These are phyloP conservation scores for Anolis apletophallus DNA, from an alignment of 2,797 vertebrate species.

Conservation along the genomic window DNA sequence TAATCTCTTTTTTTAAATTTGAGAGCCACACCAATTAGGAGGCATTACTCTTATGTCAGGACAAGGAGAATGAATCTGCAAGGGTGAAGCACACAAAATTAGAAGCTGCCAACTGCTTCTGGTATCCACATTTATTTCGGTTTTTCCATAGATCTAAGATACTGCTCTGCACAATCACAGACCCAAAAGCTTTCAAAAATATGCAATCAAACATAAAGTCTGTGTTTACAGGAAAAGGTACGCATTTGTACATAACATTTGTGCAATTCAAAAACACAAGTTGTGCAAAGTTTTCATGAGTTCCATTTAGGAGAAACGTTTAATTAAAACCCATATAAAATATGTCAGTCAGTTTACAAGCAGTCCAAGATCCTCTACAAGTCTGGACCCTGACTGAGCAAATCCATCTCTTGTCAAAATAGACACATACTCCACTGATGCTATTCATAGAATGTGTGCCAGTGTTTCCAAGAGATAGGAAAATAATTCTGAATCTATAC, in stretches of 20 bases:
- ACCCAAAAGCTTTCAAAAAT: background rate
- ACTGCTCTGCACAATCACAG: background rate
- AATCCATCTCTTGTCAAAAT: background rate
- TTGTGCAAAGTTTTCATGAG: background rate
- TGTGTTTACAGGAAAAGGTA: background rate
- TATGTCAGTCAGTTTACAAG: background rate
- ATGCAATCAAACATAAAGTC: background rate
- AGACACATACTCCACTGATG: background rate
- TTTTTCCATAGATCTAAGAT: background rate
- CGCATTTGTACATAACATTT: too few relatives aligned
- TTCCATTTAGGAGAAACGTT: too few relatives aligned
- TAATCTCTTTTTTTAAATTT: background rate
- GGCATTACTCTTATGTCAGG: too few relatives aligned
- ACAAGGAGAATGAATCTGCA: too few relatives aligned
- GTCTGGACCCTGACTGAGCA: background rate
- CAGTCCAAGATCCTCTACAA: background rate
- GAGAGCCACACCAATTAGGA: background rate
- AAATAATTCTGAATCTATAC: background rate
- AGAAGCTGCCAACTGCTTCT: too few relatives aligned
- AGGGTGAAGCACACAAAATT: too few relatives aligned
- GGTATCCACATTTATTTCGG: background rate
- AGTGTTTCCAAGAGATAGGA: background rate
- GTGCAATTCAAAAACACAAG: background rate
- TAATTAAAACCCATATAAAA: too few relatives aligned
- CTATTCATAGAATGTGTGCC: background rate